A percentile compares a stretch with the other conserved stretches of the same genome.
phyloP scores from a whole-genome alignment of 2,888 invertebrate genomes.

The Drosophila meridionalis region DNA sequence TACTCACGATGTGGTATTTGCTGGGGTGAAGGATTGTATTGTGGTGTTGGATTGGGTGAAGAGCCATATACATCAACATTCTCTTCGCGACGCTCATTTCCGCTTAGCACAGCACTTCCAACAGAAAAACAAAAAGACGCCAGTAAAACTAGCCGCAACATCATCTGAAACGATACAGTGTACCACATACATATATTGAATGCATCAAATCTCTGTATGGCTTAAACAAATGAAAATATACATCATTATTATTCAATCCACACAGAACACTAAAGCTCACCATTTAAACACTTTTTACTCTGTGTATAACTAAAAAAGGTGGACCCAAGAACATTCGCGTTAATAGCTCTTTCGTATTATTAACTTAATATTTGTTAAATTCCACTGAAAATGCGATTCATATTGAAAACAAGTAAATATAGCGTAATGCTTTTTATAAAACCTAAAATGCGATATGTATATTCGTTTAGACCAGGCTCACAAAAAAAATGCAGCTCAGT shows the following conservation, averaged over 20 bases:
- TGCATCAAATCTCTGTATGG: neutral
- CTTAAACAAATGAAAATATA: neutral
- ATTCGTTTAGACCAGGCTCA: too few relatives aligned
- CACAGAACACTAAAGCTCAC: too few relatives aligned
- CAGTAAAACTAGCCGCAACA: conserved; percentile 67
- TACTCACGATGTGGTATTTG: conserved; percentile 86
- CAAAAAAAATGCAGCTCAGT: too few relatives aligned
- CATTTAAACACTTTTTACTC: neutral
- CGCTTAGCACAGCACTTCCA: conserved; percentile 73
- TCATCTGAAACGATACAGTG: conserved; percentile 48
- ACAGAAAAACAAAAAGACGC: conserved; percentile 52
- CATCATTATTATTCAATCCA: too few relatives aligned
- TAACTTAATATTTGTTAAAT: too few relatives aligned
- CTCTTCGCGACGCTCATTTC: conserved; percentile 75
- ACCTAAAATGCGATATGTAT: too few relatives aligned
- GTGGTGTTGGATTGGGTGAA: conserved; percentile 86
- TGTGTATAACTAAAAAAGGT: too few relatives aligned
- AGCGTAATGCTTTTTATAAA: too few relatives aligned
- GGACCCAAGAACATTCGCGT: too few relatives aligned
- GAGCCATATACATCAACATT: conserved; percentile 86
- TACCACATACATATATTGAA: neutral
- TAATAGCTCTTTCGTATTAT: too few relatives aligned
- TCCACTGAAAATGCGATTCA: too few relatives aligned
- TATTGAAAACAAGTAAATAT: too few relatives aligned
- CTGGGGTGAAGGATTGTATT: conserved; percentile 85